Evolutionary conservation across 2,888 invertebrate species (phyloP).

Genomic region (Drosophila peninsularis): DNA sequence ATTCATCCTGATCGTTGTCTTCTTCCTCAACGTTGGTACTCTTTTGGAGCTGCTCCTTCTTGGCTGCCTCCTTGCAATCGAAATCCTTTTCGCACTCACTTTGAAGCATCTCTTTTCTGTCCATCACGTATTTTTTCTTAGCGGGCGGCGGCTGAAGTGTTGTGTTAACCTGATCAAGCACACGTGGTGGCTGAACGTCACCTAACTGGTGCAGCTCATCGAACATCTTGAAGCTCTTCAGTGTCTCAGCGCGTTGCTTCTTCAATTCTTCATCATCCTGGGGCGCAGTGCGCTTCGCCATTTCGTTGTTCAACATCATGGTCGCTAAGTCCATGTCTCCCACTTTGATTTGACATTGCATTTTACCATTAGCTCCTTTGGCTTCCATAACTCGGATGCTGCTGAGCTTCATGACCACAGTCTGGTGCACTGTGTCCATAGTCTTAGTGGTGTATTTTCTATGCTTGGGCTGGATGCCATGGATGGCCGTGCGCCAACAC

Average conservation of each 20-base stretch:
- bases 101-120: slow-evolving; percentile 2
- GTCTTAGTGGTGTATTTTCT: slow-evolving; percentile 85
- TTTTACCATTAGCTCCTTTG: slow-evolving; percentile 13
- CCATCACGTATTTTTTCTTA: slow-evolving; percentile 39
- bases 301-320: slow-evolving; percentile 59
- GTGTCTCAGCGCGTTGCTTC: background rate
- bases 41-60: slow-evolving; percentile 5
- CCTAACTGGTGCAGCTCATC: slow-evolving; percentile 41
- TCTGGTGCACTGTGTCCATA: slow-evolving; percentile 87
- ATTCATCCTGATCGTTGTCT: background rate
- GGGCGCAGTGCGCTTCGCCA: slow-evolving; percentile 28
- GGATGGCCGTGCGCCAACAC: slow-evolving; percentile 87
- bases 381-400: slow-evolving; percentile 82
- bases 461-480: slow-evolving; percentile 85
- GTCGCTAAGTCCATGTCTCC: slow-evolving; percentile 67
- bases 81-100: slow-evolving; percentile 35
- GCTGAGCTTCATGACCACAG: slow-evolving; percentile 87
- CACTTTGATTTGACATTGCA: slow-evolving; percentile 71
- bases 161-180: slow-evolving; percentile 13
- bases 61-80: slow-evolving; percentile 48
- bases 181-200: background rate
- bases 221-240: slow-evolving; percentile 45
- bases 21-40: background rate
- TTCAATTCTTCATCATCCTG: background rate
- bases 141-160: slow-evolving; percentile 40